phyloP scores from a whole-genome alignment of 2,888 invertebrate species.

The Alitta virens region DNA sequence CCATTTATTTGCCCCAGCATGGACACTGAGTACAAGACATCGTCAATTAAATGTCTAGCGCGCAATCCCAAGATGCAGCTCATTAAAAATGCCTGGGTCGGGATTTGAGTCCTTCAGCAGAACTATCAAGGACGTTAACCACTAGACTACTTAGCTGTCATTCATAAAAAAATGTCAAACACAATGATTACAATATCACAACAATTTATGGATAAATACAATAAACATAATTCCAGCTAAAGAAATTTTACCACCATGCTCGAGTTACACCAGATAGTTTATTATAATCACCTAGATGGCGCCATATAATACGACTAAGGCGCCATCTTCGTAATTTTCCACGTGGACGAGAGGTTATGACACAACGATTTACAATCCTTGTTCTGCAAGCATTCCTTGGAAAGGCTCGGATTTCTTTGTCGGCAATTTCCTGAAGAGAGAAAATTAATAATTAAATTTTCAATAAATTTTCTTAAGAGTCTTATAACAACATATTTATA shows the following conservation, averaged over 20 bases:
- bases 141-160: too few relatives aligned
- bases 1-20: too few relatives aligned
- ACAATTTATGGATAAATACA: too few relatives aligned
- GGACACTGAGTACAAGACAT: too few relatives aligned
- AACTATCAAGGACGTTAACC: too few relatives aligned
- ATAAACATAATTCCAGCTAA: not conserved
- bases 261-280: conserved; percentile 86
- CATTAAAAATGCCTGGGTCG: too few relatives aligned
- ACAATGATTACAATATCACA: too few relatives aligned
- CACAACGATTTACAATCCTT: conserved; percentile 69
- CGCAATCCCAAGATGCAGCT: too few relatives aligned
- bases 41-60: too few relatives aligned
- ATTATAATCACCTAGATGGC: conserved; percentile 90
- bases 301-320: conserved; percentile 85
- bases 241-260: conserved; percentile 77
- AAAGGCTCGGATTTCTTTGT: conserved; percentile 72
- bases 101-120: too few relatives aligned
- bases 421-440: conserved; percentile 69
- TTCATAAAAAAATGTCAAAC: too few relatives aligned
- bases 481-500: too few relatives aligned
- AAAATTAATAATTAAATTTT: conserved; percentile 1
- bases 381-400: conserved; percentile 57
- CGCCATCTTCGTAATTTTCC: conserved; percentile 80
- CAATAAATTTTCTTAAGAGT: not conserved
- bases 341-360: conserved; percentile 81